Conservation (phyloP, 2,797 vertebrate species). For the Somateria mollissima region DNA sequence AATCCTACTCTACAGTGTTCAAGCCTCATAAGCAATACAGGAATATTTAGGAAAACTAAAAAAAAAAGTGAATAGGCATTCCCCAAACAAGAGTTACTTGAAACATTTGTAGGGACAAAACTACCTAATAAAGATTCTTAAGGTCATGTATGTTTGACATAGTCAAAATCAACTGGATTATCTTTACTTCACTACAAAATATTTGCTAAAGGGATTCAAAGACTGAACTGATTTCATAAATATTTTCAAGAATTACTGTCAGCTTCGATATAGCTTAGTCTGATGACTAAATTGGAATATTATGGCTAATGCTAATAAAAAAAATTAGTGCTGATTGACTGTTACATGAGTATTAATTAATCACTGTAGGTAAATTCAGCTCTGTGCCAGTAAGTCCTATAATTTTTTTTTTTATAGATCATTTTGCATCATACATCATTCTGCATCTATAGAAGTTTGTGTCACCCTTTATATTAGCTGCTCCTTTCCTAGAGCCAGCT, state of each 20-base stretch:
- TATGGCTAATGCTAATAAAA: slow-evolving; percentile 67
- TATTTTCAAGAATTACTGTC: slow-evolving; percentile 71
- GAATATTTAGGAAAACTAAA: not conserved
- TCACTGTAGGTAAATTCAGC: slow-evolving; percentile 68
- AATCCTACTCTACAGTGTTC: not conserved
- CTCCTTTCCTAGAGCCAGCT: not conserved
- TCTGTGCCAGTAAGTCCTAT: slow-evolving; percentile 48
- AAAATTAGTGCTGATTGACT: slow-evolving; percentile 63
- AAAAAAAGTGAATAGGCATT: not conserved
- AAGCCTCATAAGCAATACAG: not conserved
- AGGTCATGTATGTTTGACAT: not conserved
- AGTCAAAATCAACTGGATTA: not conserved
- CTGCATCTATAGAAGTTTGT: not conserved
- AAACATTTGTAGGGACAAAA: not conserved
- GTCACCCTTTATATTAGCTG: not conserved
- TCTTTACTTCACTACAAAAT: not conserved
- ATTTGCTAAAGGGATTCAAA: slow-evolving; percentile 32
- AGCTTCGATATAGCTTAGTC: slow-evolving; percentile 49
- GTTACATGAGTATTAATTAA: slow-evolving; percentile 72
- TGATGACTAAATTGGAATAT: slow-evolving; percentile 75
- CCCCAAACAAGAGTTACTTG: not conserved
- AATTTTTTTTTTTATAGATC: not conserved
- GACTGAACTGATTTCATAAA: slow-evolving; percentile 61
- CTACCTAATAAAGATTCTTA: not conserved
- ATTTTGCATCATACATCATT: slow-evolving; percentile 10